These are phyloP conservation scores for Phalanger gymnotis DNA, from an alignment of 2,797 vertebrate genomes.

Conservation along the genomic window DNA sequence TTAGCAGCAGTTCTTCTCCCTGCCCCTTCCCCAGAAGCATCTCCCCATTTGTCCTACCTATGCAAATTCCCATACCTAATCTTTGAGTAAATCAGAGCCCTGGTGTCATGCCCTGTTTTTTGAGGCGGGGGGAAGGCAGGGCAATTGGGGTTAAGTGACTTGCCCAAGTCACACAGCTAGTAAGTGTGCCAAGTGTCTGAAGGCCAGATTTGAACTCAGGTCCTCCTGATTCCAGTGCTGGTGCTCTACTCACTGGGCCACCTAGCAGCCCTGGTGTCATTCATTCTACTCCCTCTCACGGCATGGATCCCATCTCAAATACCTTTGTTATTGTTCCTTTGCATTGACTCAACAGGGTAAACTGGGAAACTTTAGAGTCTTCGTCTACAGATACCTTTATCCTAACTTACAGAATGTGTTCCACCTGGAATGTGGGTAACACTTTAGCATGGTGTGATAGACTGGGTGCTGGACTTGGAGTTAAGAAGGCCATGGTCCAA, in stretches of 20 bases:
- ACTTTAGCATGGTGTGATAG: background rate
- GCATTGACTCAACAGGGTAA: background rate
- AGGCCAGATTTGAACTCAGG: too few relatives aligned
- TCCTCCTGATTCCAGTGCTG: too few relatives aligned
- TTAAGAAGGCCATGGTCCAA: background rate
- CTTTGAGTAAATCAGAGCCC: background rate
- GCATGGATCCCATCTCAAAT: background rate
- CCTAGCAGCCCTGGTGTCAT: background rate
- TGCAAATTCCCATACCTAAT: background rate
- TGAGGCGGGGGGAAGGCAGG: too few relatives aligned
- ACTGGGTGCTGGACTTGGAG: background rate
- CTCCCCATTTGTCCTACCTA: background rate
- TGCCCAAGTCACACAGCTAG: too few relatives aligned
- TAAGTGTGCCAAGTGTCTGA: too few relatives aligned
- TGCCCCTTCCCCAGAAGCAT: fast-evolving
- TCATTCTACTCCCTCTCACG: background rate
- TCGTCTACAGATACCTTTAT: background rate
- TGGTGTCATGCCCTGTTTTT: too few relatives aligned
- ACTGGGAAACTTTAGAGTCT: background rate
- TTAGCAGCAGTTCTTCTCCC: background rate
- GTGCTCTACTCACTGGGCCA: too few relatives aligned
- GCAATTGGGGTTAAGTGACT: too few relatives aligned
- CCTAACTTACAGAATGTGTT: background rate
- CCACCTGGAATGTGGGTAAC: background rate
- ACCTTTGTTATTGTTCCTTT: background rate